Percentiles rank a stretch among this genome's conserved stretches.
phyloP scores from a whole-genome alignment of 2,888 invertebrate genomes.

The Euplagia quadripunctaria region DNA sequence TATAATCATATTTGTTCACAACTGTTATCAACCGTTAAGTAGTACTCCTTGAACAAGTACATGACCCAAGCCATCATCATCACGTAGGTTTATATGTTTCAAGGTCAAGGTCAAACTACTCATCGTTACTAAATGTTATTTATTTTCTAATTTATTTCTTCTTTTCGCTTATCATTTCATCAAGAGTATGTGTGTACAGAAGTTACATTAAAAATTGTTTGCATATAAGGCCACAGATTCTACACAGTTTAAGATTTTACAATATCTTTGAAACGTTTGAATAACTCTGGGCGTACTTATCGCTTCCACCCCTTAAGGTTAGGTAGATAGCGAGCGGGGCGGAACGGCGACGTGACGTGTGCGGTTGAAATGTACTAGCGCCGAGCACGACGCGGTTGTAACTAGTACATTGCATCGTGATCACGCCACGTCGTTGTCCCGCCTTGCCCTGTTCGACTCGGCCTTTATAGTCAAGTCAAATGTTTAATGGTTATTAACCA shows the following conservation, averaged over 20 bases:
- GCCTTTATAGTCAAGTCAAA: not conserved
- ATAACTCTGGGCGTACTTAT: not conserved
- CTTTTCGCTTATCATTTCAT: not conserved
- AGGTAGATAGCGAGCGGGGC: too few species aligned
- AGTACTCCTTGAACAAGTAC: too few species aligned
- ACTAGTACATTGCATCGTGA: too few species aligned
- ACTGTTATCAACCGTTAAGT: too few species aligned
- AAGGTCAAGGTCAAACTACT: not conserved
- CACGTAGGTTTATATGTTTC: not conserved
- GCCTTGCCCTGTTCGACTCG: too few species aligned
- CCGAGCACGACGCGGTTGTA: too few species aligned
- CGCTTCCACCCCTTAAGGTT: not conserved
- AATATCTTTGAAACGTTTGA: not conserved
- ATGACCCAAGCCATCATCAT: not conserved
- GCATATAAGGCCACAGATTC: not conserved
- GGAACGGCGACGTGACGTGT: too few species aligned
- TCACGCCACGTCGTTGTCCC: too few species aligned
- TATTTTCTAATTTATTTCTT: too few species aligned
- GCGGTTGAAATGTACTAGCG: too few species aligned
- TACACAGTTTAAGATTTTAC: not conserved
- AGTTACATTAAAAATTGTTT: not conserved
- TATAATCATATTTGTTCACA: too few species aligned
- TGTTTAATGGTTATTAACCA: not conserved
- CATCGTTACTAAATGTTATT: not conserved
- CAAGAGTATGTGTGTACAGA: not conserved